Base-by-base conservation (phyloP, 2,888 invertebrate genomes). In the Orthosia incerta region DNA sequence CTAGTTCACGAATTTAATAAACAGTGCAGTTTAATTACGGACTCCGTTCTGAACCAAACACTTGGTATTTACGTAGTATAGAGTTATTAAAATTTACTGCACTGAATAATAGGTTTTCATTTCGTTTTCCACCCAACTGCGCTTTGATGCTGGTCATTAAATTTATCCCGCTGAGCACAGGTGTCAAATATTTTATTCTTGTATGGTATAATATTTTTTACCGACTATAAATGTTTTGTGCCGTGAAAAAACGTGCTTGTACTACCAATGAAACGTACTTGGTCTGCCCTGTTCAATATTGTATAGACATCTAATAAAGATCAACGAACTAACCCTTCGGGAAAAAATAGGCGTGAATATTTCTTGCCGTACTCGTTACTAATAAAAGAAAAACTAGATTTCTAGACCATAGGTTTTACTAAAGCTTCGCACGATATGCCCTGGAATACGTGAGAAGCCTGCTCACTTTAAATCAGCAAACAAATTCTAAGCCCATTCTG, bases 1-100 rank as follows among this genome's bases (percentile, higher is more conserved):
- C 4, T 50, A 23, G 45, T 70, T 51, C n/a, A 51, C 12, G 23
- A 61, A 78, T 56, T 56, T 61, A 61, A 61, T 59, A 78, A 61
- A 67, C 59, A 46, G 23, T 48, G 46, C 57, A 50, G 13, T 74
- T 74, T 60, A 68, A 78, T 80, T 39, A 69, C n/a, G 9, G 66
- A 62, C 56, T 74, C 13, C 20, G 23, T 55, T 72, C 46, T 78
- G 62, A 13, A 55, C 23, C 48, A n/a, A 57, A 63, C 23, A 39
- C 31, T 50, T 20, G 45, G n/a, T 53, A 77, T 51, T 79, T 73
- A 53, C 39, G 20, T 13, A 26, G 23, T 20, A 48, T 61, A 15
- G 18, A 26, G 11, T 20, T 55, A 20, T 51, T 69, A 31, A 80
- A 57, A 62, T 69, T 31, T 12, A 55, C 68, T 26, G 20, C 23